Conservation (phyloP, 2,888 invertebrate species). For the Brachycybe producta region DNA sequence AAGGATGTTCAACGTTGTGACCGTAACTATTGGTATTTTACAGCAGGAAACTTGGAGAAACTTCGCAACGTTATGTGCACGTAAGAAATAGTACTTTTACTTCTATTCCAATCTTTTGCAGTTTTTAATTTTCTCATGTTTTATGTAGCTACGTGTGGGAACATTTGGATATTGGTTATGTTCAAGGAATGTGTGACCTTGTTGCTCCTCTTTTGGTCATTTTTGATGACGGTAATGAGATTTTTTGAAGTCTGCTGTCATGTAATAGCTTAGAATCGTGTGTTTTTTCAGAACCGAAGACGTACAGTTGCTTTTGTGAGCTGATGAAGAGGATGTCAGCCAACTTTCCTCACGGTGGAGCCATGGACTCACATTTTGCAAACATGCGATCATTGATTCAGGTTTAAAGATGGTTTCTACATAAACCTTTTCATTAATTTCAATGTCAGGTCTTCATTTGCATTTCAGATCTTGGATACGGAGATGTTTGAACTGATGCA, state of each 20-base stretch:
- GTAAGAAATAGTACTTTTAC: slow-evolving; percentile 42
- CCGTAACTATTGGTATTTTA: slow-evolving; percentile 85
- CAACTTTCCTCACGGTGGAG: slow-evolving; percentile 81
- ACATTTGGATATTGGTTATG: slow-evolving; percentile 83
- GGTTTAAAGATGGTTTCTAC: slow-evolving; percentile 26
- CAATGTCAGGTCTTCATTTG: background rate
- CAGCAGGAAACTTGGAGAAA: slow-evolving; percentile 76
- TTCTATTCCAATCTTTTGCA: background rate
- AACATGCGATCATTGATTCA: slow-evolving; percentile 64
- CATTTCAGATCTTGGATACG: slow-evolving; percentile 70
- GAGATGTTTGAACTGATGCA: slow-evolving; percentile 91
- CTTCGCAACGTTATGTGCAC: slow-evolving; percentile 91
- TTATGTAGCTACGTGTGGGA: slow-evolving; percentile 81
- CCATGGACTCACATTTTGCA: slow-evolving; percentile 91
- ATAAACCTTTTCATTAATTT: background rate
- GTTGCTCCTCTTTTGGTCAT: slow-evolving; percentile 83
- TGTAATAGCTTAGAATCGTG: background rate
- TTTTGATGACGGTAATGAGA: slow-evolving; percentile 55
- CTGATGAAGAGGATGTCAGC: slow-evolving; percentile 81
- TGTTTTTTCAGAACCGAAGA: slow-evolving; percentile 52
- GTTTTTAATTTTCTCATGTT: slow-evolving; percentile 2
- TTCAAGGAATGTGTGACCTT: slow-evolving; percentile 96
- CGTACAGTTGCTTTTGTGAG: slow-evolving; percentile 80
- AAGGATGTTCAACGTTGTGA: slow-evolving; percentile 94
- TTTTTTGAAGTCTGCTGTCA: background rate